Conservation (phyloP, 2,113 vertebrate species). For the Prinia subflava region DNA sequence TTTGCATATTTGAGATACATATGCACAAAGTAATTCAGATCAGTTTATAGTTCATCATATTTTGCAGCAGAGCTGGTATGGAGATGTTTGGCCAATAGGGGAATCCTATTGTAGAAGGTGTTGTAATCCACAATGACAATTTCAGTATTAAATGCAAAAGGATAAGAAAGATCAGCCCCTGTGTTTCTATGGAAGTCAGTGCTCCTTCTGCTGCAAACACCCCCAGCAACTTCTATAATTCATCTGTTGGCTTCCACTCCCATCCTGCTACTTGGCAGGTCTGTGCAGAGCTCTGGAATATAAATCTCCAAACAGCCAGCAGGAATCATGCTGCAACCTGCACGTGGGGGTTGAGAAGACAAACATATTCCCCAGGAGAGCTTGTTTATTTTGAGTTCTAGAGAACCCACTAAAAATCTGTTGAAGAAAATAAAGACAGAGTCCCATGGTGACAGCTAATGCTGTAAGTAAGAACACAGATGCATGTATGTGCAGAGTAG, state of each 20-base stretch:
- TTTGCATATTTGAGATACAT: neutral
- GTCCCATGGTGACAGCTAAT: neutral
- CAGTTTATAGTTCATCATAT: neutral
- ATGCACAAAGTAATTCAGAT: neutral
- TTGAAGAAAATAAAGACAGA: slow-evolving; percentile 47
- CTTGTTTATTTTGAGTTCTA: slow-evolving; percentile 42
- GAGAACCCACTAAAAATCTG: slow-evolving; percentile 51
- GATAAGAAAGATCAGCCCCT: neutral
- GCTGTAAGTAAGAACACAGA: slow-evolving; percentile 13
- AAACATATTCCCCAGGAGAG: neutral
- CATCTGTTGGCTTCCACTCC: neutral
- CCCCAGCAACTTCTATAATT: neutral
- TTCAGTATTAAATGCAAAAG: neutral
- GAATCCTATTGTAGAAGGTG: neutral
- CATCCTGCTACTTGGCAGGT: neutral
- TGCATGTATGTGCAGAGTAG: neutral
- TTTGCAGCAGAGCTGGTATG: neutral
- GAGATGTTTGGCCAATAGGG: neutral
- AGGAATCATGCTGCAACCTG: neutral
- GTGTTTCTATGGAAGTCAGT: neutral
- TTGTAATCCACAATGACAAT: neutral
- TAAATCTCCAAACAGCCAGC: neutral
- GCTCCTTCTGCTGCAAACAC: neutral
- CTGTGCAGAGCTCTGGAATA: neutral
- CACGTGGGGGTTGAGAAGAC: neutral